phyloP scores from a whole-genome alignment of 2,113 vertebrate genomes.

The Vulpes vulpes region DNA sequence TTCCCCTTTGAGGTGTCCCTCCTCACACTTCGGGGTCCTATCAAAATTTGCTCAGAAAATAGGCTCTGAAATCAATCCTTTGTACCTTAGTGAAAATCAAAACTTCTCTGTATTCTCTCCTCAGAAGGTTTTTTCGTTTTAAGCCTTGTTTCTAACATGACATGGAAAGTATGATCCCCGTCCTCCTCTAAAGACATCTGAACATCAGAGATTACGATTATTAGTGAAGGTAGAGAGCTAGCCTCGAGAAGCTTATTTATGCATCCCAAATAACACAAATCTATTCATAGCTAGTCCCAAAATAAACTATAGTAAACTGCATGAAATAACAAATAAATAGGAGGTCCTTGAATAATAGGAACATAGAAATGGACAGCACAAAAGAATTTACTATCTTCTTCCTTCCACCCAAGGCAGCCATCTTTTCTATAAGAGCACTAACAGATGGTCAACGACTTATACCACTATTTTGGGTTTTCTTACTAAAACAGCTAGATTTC shows the following conservation, averaged over 20 bases:
- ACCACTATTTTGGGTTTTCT: conserved; percentile 39
- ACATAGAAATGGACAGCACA: not conserved
- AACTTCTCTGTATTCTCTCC: not conserved
- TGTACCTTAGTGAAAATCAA: conserved; percentile 2
- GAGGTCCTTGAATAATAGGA: not conserved
- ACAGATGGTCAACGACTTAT: conserved; percentile 65
- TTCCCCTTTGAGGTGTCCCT: not conserved
- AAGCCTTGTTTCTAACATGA: not conserved
- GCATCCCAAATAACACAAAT: conserved; percentile 20
- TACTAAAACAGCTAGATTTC: conserved; percentile 70
- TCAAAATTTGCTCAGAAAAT: not conserved
- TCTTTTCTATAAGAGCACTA: not conserved
- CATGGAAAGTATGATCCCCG: not conserved
- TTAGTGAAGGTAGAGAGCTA: not conserved
- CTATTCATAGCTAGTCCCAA: not conserved
- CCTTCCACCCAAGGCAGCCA: not conserved
- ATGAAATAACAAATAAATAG: conserved; percentile 27
- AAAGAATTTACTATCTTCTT: conserved; percentile 3
- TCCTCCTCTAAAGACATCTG: not conserved
- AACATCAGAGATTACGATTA: not conserved
- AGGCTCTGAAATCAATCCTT: not conserved
- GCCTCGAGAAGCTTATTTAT: not conserved
- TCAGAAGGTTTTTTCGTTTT: not conserved
- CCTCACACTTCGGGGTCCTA: not conserved
- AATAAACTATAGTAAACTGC: not conserved